Evolutionary conservation across 92 coral and sea anemone species (phyloP).

Genomic region (Plumapathes pennacea): DNA sequence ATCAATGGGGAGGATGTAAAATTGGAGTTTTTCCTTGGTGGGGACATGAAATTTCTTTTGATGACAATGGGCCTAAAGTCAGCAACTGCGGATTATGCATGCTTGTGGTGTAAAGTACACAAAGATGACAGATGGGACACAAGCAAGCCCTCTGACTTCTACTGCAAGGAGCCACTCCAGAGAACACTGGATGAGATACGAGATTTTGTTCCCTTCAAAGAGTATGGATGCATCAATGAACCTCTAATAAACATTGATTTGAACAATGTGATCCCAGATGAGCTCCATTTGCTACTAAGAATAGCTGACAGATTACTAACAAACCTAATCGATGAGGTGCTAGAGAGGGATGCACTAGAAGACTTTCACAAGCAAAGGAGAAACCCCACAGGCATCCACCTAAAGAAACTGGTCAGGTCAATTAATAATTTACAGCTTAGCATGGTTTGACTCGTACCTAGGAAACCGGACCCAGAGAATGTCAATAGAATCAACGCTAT

Average conservation of each 20-base stretch:
- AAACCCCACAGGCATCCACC: constrained; percentile 13
- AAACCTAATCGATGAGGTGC: constrained; percentile 48
- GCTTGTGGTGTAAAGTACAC: constrained; percentile 62
- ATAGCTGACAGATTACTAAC: constrained; percentile 47
- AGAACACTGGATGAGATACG: constrained; percentile 34
- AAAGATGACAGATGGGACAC: constrained; percentile 55
- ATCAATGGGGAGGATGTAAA: constrained; percentile 26
- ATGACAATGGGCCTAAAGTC: constrained; percentile 26
- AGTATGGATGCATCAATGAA: constrained; percentile 30
- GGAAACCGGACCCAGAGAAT: constrained; percentile 10
- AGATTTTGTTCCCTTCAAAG: not conserved
- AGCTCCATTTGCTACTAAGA: constrained; percentile 46
- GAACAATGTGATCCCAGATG: constrained; percentile 46
- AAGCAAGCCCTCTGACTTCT: constrained; percentile 24
- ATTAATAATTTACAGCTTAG: constrained; percentile 20
- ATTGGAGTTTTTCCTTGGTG: constrained; percentile 51
- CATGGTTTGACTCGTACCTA: constrained; percentile 37
- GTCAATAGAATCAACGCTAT: constrained; percentile 8
- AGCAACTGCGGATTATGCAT: constrained; percentile 55
- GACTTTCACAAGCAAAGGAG: constrained; percentile 19
- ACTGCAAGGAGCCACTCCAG: constrained; percentile 6
- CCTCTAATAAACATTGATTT: constrained; percentile 51
- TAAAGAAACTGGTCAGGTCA: constrained; percentile 8
- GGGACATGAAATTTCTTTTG: constrained; percentile 42
- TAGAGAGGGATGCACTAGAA: constrained; percentile 56